Conservation (phyloP, 2,797 vertebrate species). For the Rhinichthys osculus region DNA sequence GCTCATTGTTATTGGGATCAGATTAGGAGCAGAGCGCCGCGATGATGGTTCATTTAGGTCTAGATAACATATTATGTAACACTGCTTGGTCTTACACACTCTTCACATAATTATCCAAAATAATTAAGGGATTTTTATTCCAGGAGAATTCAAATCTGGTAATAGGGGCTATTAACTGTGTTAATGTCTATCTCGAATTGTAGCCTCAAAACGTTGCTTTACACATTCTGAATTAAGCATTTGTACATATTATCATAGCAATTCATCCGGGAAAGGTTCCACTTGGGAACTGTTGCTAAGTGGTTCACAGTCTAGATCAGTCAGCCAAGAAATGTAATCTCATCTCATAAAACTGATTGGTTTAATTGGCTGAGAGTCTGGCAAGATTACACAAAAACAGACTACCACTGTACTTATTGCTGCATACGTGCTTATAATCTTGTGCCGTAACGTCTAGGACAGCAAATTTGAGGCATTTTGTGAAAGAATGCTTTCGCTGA, state of each 20-base stretch:
- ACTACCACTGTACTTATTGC: conserved; percentile 22
- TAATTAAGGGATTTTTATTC: conserved; percentile 16
- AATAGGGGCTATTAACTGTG: conserved; percentile 17
- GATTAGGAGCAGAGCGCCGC: neutral
- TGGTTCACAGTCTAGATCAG: conserved; percentile 22
- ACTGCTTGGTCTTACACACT: conserved; percentile 21
- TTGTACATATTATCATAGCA: conserved; percentile 22
- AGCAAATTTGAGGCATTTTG: conserved; percentile 7
- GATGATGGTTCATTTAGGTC: conserved; percentile 14
- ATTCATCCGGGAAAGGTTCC: conserved; percentile 37
- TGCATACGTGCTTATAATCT: conserved; percentile 23
- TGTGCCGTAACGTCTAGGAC: neutral
- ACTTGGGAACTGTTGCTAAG: conserved; percentile 27
- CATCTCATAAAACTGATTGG: conserved; percentile 45
- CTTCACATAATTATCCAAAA: neutral
- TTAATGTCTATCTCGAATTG: conserved; percentile 27
- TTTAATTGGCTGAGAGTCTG: conserved; percentile 44
- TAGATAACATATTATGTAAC: conserved; percentile 29
- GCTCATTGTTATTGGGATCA: conserved; percentile 18
- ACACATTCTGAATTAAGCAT: conserved; percentile 30
- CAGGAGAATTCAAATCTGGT: conserved; percentile 24
- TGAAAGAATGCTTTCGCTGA: conserved; percentile 23
- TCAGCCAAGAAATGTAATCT: conserved; percentile 48
- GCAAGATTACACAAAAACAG: conserved; percentile 34
- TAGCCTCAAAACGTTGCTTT: conserved; percentile 17